Conservation (phyloP, 2,888 invertebrate genomes). For the Pristionchus entomophagus region DNA sequence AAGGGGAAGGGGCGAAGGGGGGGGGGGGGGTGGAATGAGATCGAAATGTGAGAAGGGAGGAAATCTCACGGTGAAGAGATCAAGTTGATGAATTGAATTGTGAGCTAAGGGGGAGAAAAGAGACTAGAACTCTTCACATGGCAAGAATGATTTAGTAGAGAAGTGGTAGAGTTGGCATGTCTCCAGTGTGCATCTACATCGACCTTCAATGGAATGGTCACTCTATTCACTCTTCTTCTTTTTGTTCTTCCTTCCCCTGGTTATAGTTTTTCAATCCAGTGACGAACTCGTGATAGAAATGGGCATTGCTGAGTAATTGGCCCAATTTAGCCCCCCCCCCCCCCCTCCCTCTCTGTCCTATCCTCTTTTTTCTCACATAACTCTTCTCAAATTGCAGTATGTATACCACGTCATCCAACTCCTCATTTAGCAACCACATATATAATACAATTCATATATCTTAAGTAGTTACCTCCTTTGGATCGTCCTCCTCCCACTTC, state of each 20-base stretch:
- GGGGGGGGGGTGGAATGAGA: neutral
- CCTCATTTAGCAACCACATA: too few species aligned
- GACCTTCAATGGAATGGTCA: neutral
- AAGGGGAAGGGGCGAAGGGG: neutral
- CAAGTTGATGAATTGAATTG: neutral
- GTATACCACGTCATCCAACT: neutral
- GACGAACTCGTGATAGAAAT: neutral
- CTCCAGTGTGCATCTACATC: constrained; percentile 37
- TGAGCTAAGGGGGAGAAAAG: too few species aligned
- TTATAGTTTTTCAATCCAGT: neutral
- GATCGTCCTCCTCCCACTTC: constrained; percentile 41
- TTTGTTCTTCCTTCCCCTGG: neutral
- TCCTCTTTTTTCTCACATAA: too few species aligned
- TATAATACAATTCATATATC: too few species aligned
- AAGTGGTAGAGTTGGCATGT: constrained; percentile 36
- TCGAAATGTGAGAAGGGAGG: neutral
- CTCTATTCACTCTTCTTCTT: too few species aligned
- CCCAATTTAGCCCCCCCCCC: neutral
- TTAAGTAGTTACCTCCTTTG: constrained; percentile 32
- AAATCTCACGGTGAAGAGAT: too few species aligned
- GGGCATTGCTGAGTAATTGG: neutral
- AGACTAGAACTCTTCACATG: constrained; percentile 44
- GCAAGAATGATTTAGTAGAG: constrained; percentile 28
- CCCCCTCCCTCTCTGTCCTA: neutral
- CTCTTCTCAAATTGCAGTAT: too few species aligned